phyloP scores from a whole-genome alignment of 2,113 vertebrate genomes.

The Hucho hucho region DNA sequence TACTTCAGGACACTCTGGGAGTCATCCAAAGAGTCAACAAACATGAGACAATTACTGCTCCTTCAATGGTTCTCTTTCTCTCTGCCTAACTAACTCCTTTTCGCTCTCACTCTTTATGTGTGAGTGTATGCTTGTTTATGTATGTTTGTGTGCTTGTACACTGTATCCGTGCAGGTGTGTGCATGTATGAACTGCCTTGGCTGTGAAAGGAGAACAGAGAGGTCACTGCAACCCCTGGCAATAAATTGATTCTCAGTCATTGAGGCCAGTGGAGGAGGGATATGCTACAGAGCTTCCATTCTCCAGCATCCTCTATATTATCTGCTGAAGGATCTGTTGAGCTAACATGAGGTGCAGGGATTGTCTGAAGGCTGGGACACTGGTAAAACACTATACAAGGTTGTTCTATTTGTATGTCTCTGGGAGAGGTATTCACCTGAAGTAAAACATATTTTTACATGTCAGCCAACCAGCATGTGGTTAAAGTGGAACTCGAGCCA shows the following conservation, averaged over 20 bases:
- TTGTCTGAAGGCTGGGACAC: too few species aligned
- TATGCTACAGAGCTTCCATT: neutral
- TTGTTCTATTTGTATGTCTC: too few species aligned
- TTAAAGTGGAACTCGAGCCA: neutral
- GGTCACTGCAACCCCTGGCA: neutral
- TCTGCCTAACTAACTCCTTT: neutral
- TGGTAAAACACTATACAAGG: too few species aligned
- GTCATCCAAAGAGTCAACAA: constrained; percentile 9
- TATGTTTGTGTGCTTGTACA: neutral
- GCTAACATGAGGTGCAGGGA: too few species aligned
- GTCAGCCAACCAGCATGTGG: neutral
- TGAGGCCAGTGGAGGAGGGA: neutral
- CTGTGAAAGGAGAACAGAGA: neutral
- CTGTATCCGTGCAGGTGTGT: neutral
- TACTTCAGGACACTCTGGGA: constrained; percentile 10
- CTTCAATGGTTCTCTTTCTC: constrained; percentile 6
- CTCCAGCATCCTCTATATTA: neutral
- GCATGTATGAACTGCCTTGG: neutral
- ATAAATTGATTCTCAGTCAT: neutral
- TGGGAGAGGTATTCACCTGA: too few species aligned
- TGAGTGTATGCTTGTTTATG: neutral
- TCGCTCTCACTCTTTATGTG: neutral
- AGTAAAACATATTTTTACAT: too few species aligned
- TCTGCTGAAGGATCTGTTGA: neutral
- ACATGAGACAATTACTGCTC: constrained; percentile 16